A percentile compares a stretch with the other conserved stretches of the same genome.
phyloP scores from a whole-genome alignment of 2,888 invertebrate genomes.

The Hemithea aestivaria region DNA sequence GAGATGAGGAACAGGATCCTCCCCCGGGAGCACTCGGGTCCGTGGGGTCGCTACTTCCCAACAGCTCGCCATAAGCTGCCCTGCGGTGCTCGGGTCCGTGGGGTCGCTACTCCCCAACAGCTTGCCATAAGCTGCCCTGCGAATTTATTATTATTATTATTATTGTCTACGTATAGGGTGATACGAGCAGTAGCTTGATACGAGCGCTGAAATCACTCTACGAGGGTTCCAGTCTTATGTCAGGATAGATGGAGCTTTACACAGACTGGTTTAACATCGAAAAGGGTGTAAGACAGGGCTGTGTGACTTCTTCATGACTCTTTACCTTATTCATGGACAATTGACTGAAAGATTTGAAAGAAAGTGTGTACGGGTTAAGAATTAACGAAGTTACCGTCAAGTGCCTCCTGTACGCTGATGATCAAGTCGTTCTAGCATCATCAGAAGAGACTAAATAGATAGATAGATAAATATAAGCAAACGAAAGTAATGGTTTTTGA shows the following conservation, averaged over 20 bases:
- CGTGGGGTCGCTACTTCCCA: too few species aligned
- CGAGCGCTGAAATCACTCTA: neutral
- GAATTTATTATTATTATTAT: too few species aligned
- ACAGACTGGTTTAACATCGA: slow-evolving; percentile 5
- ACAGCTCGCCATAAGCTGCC: too few species aligned
- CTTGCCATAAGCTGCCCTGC: too few species aligned
- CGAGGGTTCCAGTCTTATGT: slow-evolving; percentile 3
- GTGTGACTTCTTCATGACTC: slow-evolving; percentile 8
- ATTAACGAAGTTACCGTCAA: slow-evolving; percentile 2
- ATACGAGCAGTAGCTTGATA: neutral
- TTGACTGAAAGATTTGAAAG: slow-evolving; percentile 3
- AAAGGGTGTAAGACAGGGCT: slow-evolving; percentile 9
- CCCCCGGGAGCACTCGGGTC: too few species aligned
- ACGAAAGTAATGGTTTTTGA: slow-evolving; percentile 3
- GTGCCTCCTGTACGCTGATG: neutral
- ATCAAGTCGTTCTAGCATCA: neutral
- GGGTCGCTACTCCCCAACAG: too few species aligned
- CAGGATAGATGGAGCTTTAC: neutral
- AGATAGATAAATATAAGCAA: slow-evolving; percentile 5
- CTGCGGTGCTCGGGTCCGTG: too few species aligned
- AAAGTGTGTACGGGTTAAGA: slow-evolving; percentile 1
- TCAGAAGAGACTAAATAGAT: too few species aligned
- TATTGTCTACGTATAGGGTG: neutral
- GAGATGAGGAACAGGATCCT: too few species aligned
- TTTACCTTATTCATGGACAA: slow-evolving; percentile 7